Conservation (phyloP, 2,113 vertebrate species). For the Brachyistius frenatus region DNA sequence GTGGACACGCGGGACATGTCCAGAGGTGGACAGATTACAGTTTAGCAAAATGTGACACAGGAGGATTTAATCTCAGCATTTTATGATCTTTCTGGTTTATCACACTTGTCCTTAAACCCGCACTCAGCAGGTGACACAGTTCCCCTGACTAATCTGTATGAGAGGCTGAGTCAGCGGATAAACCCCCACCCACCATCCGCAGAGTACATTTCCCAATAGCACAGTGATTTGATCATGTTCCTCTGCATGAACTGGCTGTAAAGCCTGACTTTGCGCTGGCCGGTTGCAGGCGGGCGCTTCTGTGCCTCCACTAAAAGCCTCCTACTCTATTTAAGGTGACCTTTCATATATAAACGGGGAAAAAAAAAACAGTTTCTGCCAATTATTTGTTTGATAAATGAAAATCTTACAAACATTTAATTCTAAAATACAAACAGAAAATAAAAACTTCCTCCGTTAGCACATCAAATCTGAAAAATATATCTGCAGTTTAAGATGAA, state of each 20-base stretch:
- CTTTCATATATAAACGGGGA: not conserved
- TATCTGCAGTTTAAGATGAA: too few species aligned
- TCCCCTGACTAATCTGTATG: constrained; percentile 54
- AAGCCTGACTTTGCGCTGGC: constrained; percentile 19
- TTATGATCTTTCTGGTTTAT: constrained; percentile 17
- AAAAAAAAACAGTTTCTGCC: not conserved
- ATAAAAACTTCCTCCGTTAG: too few species aligned
- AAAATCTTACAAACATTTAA: not conserved
- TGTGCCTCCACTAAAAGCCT: constrained; percentile 33
- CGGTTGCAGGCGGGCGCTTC: constrained; percentile 28
- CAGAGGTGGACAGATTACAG: too few species aligned
- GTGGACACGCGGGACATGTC: not conserved
- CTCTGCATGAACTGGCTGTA: constrained; percentile 6
- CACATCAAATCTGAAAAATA: too few species aligned
- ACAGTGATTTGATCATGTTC: constrained; percentile 45
- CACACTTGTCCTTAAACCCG: constrained; percentile 60
- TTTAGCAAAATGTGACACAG: not conserved
- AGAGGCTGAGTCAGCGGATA: constrained; percentile 70
- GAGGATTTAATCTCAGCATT: constrained; percentile 34
- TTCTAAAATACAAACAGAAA: not conserved
- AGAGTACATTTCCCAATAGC: constrained; percentile 52
- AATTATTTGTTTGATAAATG: not conserved
- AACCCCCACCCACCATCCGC: constrained; percentile 37
- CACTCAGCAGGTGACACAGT: constrained; percentile 42
- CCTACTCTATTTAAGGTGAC: constrained; percentile 7